Evolutionary conservation across 2,888 invertebrate species (phyloP), one percentile per base, ranked within the genome.

Genomic region (Dolichomitus sp.): DNA sequence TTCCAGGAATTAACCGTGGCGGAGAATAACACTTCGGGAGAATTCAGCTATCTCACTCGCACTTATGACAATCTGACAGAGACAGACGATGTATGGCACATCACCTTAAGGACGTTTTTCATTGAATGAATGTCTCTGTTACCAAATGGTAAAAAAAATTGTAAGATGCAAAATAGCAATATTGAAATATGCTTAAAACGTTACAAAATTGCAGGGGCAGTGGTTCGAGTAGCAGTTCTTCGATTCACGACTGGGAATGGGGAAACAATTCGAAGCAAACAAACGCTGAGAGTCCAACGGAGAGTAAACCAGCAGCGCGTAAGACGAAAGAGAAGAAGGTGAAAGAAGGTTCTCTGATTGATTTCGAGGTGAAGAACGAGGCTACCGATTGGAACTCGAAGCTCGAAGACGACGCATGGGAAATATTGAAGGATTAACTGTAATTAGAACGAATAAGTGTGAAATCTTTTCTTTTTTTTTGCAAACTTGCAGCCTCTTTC

Each of bases 381-480:
- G 81, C 86, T 50, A 88, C 89, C n/a, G 89, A 87, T 69, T 91
- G 89, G 87, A 90, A 92, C 82, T 89, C 91, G 0, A 92, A 93
- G 85, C 82, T 91, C 5, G 93, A 93, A 86, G 93, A 93, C 33
- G 93, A 93, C 81, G 93, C 92, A 27, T 93, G 93, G 93, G 92
- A 93, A 80, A 92, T 93, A 89, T 83, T 93, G 76, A 93, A 93
- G 85, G 89, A 92, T 90, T 93, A 91, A 91, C 84, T 80, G 70
- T 72, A 82, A 85, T 77, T 69, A 72, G 68, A 50, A 77, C 48
- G 59, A 80, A 75, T 73, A 83, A 84, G 50, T 83, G 84, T 80
- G 75, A 61, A 77, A 86, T 81, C 78, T 86, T 78, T 70, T 74
- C 12, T 59, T 50, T 74, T 54, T 37, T 59, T 33, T 37, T 61